Percentiles rank a stretch among this genome's conserved stretches.
Conservation (phyloP, 2,888 invertebrate species). For the Scaptomyza caliginosa region DNA sequence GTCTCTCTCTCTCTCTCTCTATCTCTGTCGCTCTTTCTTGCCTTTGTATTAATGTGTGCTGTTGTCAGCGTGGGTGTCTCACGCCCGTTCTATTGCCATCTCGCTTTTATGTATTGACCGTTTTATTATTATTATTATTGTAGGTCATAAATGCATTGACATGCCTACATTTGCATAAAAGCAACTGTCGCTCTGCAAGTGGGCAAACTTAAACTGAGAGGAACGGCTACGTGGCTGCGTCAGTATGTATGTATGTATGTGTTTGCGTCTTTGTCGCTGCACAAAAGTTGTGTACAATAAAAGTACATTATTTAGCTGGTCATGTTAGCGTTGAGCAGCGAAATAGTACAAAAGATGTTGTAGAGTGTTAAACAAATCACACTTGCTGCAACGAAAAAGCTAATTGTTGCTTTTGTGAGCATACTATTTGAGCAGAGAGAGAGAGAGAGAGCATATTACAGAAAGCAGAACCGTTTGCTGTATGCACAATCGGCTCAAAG, state of each 20-base stretch:
- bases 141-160: slow-evolving; percentile 77
- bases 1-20: slow-evolving; percentile 5
- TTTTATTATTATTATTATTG: slow-evolving; percentile 69
- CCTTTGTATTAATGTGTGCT: too few relatives aligned
- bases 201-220: slow-evolving; percentile 13
- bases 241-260: neutral
- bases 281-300: slow-evolving; percentile 30
- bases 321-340: neutral
- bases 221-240: neutral
- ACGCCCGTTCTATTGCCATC: slow-evolving; percentile 29
- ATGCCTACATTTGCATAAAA: slow-evolving; percentile 61
- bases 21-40: slow-evolving; percentile 8
- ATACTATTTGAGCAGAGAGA: too few relatives aligned
- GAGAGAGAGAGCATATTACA: too few relatives aligned
- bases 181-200: slow-evolving; percentile 6
- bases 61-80: slow-evolving; percentile 44
- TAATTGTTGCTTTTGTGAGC: too few relatives aligned
- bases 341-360: neutral
- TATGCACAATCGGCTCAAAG: neutral
- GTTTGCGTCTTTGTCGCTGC: neutral
- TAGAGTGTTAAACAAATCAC: too few relatives aligned
- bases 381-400: too few relatives aligned
- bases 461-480: neutral
- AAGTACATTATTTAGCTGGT: slow-evolving; percentile 31
- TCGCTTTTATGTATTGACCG: slow-evolving; percentile 27